Evolutionary conservation across 2,888 invertebrate genomes (phyloP).

Genomic region (Campoplex nolae): DNA sequence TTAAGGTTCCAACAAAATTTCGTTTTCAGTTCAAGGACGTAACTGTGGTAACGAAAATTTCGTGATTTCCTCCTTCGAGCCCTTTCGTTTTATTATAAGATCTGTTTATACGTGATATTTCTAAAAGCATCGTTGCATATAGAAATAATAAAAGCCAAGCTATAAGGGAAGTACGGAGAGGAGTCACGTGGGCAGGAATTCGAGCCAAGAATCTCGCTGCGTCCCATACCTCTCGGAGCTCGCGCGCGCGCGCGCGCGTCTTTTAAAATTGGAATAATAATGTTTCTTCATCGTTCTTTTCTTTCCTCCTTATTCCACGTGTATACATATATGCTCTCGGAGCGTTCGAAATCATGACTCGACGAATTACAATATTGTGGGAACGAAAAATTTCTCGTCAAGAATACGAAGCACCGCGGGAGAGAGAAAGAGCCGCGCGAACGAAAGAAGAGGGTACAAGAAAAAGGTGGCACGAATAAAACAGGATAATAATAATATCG

Average conservation of each 20-base stretch:
- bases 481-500: conserved; percentile 33
- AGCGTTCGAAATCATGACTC: conserved; percentile 83
- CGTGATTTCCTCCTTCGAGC: neutral
- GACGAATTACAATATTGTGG: conserved; percentile 83
- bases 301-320: conserved; percentile 73
- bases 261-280: conserved; percentile 84
- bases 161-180: conserved; percentile 52
- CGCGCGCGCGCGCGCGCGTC: conserved; percentile 74
- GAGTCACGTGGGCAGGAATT: conserved; percentile 59
- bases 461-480: conserved; percentile 32
- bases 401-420: conserved; percentile 43
- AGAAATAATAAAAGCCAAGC: conserved; percentile 51
- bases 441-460: conserved; percentile 25
- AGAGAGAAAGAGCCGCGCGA: conserved; percentile 27
- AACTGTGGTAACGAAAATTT: neutral
- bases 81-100: neutral
- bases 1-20: too few species aligned
- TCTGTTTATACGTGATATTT: conserved; percentile 1
- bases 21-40: neutral
- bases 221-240: conserved; percentile 57
- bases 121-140: neutral
- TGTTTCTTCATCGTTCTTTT: conserved; percentile 81
- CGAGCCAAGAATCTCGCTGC: conserved; percentile 61
- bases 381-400: conserved; percentile 77
- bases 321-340: conserved; percentile 59